phyloP scores from a whole-genome alignment of 2,113 vertebrate genomes.

The Heptranchias perlo region DNA sequence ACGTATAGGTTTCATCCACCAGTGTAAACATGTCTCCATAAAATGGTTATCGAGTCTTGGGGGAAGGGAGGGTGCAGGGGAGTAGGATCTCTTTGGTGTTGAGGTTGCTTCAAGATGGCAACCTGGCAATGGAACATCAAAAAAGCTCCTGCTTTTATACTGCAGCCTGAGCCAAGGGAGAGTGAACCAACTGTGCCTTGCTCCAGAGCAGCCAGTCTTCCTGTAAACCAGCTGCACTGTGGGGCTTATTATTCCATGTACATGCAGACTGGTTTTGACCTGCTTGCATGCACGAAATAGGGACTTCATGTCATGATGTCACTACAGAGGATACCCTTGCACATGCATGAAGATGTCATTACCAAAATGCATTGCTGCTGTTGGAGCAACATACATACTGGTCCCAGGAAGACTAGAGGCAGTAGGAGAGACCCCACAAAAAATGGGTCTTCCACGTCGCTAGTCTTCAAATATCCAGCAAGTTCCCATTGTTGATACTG shows the following conservation, averaged over 20 bases:
- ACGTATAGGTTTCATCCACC: background rate
- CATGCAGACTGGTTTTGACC: background rate
- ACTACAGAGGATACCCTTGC: background rate
- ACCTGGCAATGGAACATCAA: background rate
- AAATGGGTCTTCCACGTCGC: too few relatives aligned
- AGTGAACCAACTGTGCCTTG: too few relatives aligned
- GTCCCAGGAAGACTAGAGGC: background rate
- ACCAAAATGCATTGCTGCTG: background rate
- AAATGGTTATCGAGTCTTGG: background rate
- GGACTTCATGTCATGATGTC: background rate
- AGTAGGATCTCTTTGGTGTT: background rate
- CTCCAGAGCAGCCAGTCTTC: background rate
- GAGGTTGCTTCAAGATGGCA: background rate
- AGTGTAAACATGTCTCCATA: background rate
- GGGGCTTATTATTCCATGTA: too few relatives aligned
- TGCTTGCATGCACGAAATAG: background rate
- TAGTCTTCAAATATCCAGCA: background rate
- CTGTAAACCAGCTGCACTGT: too few relatives aligned
- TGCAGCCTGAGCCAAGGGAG: background rate
- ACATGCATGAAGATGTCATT: background rate
- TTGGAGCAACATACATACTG: background rate
- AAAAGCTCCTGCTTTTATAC: background rate
- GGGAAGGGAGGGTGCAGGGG: background rate
- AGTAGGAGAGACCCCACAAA: background rate
- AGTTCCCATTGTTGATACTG: background rate